Base-by-base conservation (phyloP, 2,797 vertebrate genomes). In the Esox masquinongy region DNA sequence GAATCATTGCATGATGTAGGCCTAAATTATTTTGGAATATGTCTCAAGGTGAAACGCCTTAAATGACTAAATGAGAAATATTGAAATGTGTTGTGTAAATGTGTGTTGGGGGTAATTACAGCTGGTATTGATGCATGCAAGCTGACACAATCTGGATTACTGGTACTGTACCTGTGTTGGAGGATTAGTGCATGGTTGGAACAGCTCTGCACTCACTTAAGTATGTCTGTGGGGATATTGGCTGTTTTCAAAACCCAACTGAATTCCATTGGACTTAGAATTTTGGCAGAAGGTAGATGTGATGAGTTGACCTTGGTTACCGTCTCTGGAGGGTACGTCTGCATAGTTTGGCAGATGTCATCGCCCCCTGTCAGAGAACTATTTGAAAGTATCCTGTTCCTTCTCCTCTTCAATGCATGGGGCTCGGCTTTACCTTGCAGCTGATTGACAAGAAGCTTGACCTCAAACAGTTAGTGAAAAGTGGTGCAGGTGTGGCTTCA, bases 321-420 rank as follows among this genome's bases (percentile, higher is more conserved):
- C 74, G 16, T 90, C 87, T 89, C 88, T 81, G 83, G 74, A 85
- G 88, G 91, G 91, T 89, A 88, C 86, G 90, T 92, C 90, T 88
- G 83, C 91, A 87, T 88, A 87, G 87, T 82, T 90, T 84, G 89
- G 80, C 90, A 89, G 88, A 89, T 93, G 92, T 93, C 90, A 92
- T 89, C 90, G 80, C 89, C 89, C 81, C 71, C 84, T 85, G 87
- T 91, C 92, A 90, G 67, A 84, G 85, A 90, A 83, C 86, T 82
- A 86, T 91, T 89, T 91, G 80, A 83, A 79, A 83, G 79, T 83
- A 72, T 87, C 81, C 80, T 80, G 64, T 83, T 75, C 66, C 80
- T 11, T 77, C 77, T 2, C 7, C 74, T 83, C 67, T 14, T 79
- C 75, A 68, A 14, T 76, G 76, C 51, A 17, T 74, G 1, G 59